Conservation (phyloP, 2,113 vertebrate species). For the Tragulus kanchil region DNA sequence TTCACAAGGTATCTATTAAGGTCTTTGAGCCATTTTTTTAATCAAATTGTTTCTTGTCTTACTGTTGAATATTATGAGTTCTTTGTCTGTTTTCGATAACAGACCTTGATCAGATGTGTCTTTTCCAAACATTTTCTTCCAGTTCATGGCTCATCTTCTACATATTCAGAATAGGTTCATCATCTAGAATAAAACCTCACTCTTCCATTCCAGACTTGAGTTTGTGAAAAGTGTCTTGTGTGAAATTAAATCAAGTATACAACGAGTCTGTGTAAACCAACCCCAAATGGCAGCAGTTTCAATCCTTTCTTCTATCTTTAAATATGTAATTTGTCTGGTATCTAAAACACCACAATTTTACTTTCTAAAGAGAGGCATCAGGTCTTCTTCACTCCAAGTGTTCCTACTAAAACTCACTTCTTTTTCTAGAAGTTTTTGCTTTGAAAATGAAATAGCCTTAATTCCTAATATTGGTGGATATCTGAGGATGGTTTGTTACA, state of each 20-base stretch:
- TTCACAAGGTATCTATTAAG: neutral
- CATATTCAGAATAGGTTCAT: conserved; percentile 21
- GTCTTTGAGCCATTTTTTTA: neutral
- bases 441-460: neutral
- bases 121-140: neutral
- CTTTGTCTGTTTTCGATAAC: neutral
- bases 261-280: neutral
- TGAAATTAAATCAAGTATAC: conserved; percentile 58
- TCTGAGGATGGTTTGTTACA: neutral
- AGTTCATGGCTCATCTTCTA: neutral
- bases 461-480: neutral
- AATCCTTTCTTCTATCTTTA: conserved; percentile 47
- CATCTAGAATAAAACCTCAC: conserved; percentile 45
- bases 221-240: conserved; percentile 46
- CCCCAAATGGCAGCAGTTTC: neutral
- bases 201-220: conserved; percentile 17
- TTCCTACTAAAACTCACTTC: neutral
- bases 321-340: conserved; percentile 23
- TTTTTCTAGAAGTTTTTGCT: neutral
- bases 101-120: neutral
- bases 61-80: neutral
- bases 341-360: conserved; percentile 37
- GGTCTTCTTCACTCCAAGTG: neutral
- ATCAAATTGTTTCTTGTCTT: conserved; percentile 2
- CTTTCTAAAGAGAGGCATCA: neutral